Evolutionary conservation across 2,113 vertebrate species (phyloP).

Genomic region (Formicarius rufipectus): DNA sequence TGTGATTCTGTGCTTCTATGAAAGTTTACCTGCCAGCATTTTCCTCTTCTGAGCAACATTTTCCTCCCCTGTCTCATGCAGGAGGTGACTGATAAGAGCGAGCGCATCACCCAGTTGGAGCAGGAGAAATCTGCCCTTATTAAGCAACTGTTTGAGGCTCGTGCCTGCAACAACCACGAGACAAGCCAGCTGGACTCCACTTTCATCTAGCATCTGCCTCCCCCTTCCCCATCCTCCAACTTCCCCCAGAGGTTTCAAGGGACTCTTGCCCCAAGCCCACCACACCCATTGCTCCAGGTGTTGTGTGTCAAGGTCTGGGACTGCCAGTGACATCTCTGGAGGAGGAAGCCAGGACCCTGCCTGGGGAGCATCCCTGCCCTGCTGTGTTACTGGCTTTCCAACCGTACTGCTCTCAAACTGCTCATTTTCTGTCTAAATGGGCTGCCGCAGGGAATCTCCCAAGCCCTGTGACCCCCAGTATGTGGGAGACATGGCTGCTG

Average conservation of each 20-base stretch:
- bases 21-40: background rate
- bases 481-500: background rate
- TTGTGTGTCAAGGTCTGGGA: background rate
- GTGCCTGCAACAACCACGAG: constrained; percentile 79
- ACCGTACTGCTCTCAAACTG: background rate
- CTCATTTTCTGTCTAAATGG: background rate
- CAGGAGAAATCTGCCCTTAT: constrained; percentile 95
- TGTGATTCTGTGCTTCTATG: background rate
- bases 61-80: background rate
- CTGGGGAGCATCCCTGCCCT: background rate
- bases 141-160: constrained; percentile 95
- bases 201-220: constrained; percentile 77
- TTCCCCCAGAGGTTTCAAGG: accelerated
- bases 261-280: background rate
- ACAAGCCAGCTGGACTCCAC: constrained; percentile 89
- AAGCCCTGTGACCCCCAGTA: accelerated
- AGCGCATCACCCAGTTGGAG: constrained; percentile 92
- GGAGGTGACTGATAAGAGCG: constrained; percentile 92
- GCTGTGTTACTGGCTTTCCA: background rate
- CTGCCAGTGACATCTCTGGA: background rate
- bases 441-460: background rate
- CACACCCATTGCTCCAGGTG: background rate
- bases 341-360: accelerated
- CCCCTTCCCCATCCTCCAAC: background rate
- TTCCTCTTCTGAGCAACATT: background rate